Base-by-base conservation (phyloP, 2,888 invertebrate species). In the Leucophenga montana region DNA sequence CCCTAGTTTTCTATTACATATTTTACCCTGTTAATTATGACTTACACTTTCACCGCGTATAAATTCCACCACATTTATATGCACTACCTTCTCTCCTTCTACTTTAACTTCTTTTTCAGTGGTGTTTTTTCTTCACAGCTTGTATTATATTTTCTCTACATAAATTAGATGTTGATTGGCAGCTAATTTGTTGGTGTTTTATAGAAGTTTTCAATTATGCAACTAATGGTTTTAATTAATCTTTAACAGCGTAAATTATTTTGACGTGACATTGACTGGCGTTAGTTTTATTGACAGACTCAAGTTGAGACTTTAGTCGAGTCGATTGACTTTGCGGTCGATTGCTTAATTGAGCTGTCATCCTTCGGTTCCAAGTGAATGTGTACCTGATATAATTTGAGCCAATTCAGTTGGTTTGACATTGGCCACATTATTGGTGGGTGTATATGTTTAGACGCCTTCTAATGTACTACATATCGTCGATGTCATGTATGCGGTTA, bases 91-190 rank as follows among this genome's bases (percentile, higher is more conserved):
- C 16, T 39, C 66, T 71, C 68, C 66, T 64, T 54, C 22, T 66
- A 61, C 67, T 64, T 22, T 66, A 56, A 64, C 31, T 57, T 53
- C 62, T 48, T 50, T 27, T 53, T 57, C 11, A 20, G 16, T 0
- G 48, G 66, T 14, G n/a, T n/a, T n/a, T n/a, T n/a, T n/a, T 22
- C 20, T 16, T 20, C 44, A 20, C 20, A 18, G 48, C 18, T 14
- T 59, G 44, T 50, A 50, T 54, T 39, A 65, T 53, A 57, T 69
- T 71, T 67, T 67, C 71, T 83, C 8, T 82, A 81, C 84, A 81
- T 82, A 84, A 81, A 83, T 84, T 83, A 84, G 83, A 82, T 75
- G 81, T 84, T 82, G 81, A 81, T 84, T 81, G 81, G 82, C 83
- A 81, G 81, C 77, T 84, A 84, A 81, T 81, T 81, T 84, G 80